phyloP scores from a whole-genome alignment of 2,888 invertebrate species.

The Ochropleura leucogaster region DNA sequence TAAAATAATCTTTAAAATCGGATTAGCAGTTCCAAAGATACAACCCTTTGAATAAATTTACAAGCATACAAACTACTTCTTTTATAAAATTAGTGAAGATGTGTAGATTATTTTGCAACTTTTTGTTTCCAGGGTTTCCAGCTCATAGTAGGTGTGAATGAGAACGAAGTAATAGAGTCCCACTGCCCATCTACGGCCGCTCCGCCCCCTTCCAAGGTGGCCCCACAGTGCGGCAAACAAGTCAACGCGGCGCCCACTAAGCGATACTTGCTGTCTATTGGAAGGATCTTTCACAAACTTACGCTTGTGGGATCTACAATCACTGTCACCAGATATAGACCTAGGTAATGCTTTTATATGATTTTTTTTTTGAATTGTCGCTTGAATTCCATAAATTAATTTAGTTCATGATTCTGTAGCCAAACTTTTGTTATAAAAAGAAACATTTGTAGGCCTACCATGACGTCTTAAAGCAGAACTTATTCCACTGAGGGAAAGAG shows the following conservation, averaged over 20 bases:
- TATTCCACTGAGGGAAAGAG: too few relatives aligned
- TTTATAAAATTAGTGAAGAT: too few relatives aligned
- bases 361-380: too few relatives aligned
- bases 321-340: constrained; percentile 97
- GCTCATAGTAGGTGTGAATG: constrained; percentile 92
- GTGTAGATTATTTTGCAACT: not conserved
- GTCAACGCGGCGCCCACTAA: constrained; percentile 88
- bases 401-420: too few relatives aligned
- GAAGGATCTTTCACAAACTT: constrained; percentile 98
- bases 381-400: too few relatives aligned
- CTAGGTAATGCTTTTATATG: constrained; percentile 93
- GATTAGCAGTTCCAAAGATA: too few relatives aligned
- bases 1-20: too few relatives aligned
- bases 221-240: constrained; percentile 85
- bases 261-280: constrained; percentile 97
- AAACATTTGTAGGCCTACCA: too few relatives aligned
- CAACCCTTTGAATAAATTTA: too few relatives aligned
- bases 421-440: too few relatives aligned
- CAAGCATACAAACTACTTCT: too few relatives aligned
- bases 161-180: constrained; percentile 84
- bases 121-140: constrained; percentile 93
- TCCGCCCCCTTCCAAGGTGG: constrained; percentile 86
- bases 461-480: too few relatives aligned
- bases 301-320: constrained; percentile 96
- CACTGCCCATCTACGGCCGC: constrained; percentile 83